These are phyloP conservation scores for Portevinia maculata DNA, from an alignment of 2,888 invertebrate species.

Conservation along the genomic window DNA sequence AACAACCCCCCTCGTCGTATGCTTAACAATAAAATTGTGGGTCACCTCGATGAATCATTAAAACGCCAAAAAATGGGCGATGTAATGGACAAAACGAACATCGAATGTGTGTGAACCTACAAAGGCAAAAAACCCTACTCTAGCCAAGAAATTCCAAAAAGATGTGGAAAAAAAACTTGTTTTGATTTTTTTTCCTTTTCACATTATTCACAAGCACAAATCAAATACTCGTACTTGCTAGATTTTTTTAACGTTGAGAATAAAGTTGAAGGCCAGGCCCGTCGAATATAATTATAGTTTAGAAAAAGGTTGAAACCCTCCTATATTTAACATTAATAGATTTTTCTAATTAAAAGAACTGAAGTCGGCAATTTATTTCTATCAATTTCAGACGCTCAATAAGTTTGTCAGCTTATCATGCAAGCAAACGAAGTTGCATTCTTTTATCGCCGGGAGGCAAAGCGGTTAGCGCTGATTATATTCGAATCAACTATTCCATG, in stretches of 20 bases:
- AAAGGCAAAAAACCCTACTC: no score
- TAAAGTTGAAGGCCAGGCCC: constrained; percentile 34
- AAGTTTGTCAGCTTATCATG: no score
- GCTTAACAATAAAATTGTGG: constrained; percentile 15
- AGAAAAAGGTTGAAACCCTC: no score
- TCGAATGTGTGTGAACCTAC: constrained; percentile 3
- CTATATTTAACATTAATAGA: no score
- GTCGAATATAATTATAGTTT: constrained; percentile 4
- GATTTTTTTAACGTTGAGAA: constrained; percentile 23
- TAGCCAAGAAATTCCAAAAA: neutral
- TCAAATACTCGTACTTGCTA: neutral
- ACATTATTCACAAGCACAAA: no score
- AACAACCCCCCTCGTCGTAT: constrained; percentile 10
- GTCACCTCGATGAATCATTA: constrained; percentile 5
- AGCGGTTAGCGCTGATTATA: no score
- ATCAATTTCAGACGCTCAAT: no score
- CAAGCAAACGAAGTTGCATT: neutral
- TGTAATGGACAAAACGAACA: constrained; percentile 21
- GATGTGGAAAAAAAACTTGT: no score
- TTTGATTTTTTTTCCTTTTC: no score
- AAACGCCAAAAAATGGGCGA: neutral
- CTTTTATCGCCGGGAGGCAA: neutral
- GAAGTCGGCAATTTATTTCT: no score
- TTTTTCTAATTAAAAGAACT: no score
- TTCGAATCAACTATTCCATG: no score